A percentile compares a stretch with the other conserved stretches of the same genome.
Conservation (phyloP, 2,797 vertebrate genomes). For the Parauchenoglanis ngamensis region DNA sequence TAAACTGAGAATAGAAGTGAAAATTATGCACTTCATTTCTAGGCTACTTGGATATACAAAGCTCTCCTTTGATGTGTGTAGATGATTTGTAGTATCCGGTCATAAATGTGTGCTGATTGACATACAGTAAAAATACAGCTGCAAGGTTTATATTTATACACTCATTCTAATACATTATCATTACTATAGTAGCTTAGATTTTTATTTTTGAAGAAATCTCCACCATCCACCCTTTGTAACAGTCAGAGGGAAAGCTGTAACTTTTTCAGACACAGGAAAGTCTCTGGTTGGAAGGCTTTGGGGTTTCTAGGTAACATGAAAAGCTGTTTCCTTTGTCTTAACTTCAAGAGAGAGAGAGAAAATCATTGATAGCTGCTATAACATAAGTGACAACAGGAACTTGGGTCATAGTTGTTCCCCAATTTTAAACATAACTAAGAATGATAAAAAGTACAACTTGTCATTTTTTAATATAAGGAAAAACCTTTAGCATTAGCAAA, state of each 20-base stretch:
- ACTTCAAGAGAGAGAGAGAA: background rate
- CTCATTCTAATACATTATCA: constrained; percentile 4
- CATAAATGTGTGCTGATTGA: constrained; percentile 23
- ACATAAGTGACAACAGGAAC: background rate
- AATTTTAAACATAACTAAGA: background rate
- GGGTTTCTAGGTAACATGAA: background rate
- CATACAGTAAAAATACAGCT: constrained; percentile 21
- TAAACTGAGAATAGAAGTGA: constrained; percentile 30
- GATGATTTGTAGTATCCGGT: constrained; percentile 32
- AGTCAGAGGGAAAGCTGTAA: background rate
- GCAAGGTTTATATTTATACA: background rate
- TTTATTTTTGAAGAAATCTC: background rate
- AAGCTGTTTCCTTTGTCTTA: constrained; percentile 3
- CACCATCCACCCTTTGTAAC: background rate
- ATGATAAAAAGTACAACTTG: background rate
- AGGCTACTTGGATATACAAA: constrained; percentile 4
- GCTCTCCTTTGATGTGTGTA: constrained; percentile 26
- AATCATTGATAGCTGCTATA: background rate
- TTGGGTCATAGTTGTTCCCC: background rate
- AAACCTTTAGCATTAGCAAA: background rate
- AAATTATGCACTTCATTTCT: constrained; percentile 36
- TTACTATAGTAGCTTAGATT: background rate
- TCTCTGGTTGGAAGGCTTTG: background rate
- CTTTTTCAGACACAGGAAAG: constrained; percentile 8
- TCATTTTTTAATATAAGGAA: background rate